Base-by-base conservation (phyloP, 2,113 vertebrate species). In the Lonchura striata region DNA sequence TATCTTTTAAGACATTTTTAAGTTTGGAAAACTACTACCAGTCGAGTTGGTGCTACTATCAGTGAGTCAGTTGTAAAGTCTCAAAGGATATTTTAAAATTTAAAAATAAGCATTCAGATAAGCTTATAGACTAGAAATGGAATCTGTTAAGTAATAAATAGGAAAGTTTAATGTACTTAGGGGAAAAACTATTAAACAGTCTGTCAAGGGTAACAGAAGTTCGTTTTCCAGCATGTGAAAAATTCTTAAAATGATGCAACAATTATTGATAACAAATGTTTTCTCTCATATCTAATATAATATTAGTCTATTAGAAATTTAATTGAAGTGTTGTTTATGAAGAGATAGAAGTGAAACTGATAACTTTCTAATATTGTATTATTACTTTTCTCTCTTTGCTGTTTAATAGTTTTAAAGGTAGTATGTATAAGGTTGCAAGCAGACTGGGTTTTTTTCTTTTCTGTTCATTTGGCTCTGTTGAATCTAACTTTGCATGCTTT, bases 401-500 rank as follows among this genome's bases (percentile, higher is more conserved):
- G 94, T 97, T 94, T 95, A 95, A 92, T 96, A 95, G 84, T 95
- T 94, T 96, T 93, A 39, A 76, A 95, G 72, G 77, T 77, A 93
- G 78, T 95, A 56, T 88, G 81, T 95, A 92, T 95, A 88, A 93
- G 71, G 77, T 92, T 98, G 82, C 91, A 61, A 97, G 97, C 88
- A 97, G 97, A 97, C 90, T 97, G 96, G 80, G 37, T 31, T 94
- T 94, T 90, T 97, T 98, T 98, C 96, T 97, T 98, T 98, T 96
- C 96, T 97, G 96, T 96, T 98, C 97, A 97, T 98, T 97, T 98
- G 98, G 97, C 98, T 98, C 97, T 98, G 97, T 98, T 98, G 98
- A 98, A 98, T 98, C 98, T 99, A 98, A 99, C 98, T 98, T 98
- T 98, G 98, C 98, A 99, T 99, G 98, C 98, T 98, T 98, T 98